Conservation (phyloP, 2,888 invertebrate genomes). For the Syritta pipiens region DNA sequence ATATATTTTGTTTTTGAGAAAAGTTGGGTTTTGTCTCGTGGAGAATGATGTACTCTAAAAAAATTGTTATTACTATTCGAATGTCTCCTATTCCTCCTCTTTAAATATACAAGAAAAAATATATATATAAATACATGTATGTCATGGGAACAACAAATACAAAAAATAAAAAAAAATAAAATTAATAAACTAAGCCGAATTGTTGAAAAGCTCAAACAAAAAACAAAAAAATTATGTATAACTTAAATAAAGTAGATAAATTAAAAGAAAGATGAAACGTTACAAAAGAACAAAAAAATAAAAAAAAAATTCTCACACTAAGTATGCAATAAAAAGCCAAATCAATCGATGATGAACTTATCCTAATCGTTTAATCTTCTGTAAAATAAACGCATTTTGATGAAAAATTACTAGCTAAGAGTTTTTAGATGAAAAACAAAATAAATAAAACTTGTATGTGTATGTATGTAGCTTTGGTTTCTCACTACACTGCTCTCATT, state of each 20-base stretch:
- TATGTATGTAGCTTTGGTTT: slow-evolving; percentile 50
- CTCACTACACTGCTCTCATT: slow-evolving; percentile 31
- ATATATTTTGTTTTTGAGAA: not conserved
- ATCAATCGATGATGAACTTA: slow-evolving; percentile 19
- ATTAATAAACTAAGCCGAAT: slow-evolving; percentile 18
- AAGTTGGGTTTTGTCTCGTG: too few species aligned
- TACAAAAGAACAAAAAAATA: not conserved
- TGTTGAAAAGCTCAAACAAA: slow-evolving; percentile 44
- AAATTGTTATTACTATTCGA: not conserved
- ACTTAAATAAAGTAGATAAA: slow-evolving; percentile 8
- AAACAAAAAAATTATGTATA: slow-evolving; percentile 18
- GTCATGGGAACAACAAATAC: slow-evolving; percentile 44
- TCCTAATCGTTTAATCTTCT: slow-evolving; percentile 6
- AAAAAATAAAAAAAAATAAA: slow-evolving; percentile 16
- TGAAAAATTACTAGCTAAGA: slow-evolving; percentile 14
- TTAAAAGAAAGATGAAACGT: not conserved
- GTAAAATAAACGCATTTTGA: not conserved
- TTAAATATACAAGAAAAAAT: too few species aligned
- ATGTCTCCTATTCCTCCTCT: slow-evolving; percentile 1
- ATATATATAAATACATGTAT: not conserved
- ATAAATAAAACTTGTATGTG: too few species aligned
- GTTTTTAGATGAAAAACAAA: slow-evolving; percentile 12
- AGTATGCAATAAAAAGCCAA: too few species aligned
- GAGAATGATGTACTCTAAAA: too few species aligned
- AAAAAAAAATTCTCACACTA: too few species aligned